Base-by-base conservation (phyloP, 2,113 vertebrate species). In the Burhinus bistriatus region DNA sequence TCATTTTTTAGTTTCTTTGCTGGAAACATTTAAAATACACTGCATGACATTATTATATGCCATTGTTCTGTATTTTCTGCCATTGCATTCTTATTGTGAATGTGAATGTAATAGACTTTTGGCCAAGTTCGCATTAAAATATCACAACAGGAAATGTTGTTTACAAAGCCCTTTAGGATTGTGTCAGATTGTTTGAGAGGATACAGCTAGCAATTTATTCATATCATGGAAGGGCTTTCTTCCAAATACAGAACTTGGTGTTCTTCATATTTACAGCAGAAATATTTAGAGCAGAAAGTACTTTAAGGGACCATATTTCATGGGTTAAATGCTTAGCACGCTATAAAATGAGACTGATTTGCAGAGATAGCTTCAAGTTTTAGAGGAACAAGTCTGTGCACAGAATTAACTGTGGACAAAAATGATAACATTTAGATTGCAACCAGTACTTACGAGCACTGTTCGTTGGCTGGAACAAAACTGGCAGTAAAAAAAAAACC, bases 401-500 rank as follows among this genome's bases (percentile, higher is more conserved):
- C 13, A 15, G 65, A 95, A 87, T 87, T 83, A 95, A 73, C 71
- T 83, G 22, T 21, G 71, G 78, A 77, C 78, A 93, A 91, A 94
- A 95, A 93, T 87, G 36, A 94, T 82, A 95, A 94, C 73, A 86
- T 96, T 96, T 90, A 94, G 89, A 95, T 61, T 91, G 62, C n/a
- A 93, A 69, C 77, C 83, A 95, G 94, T 62, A 85, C 82, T 94
- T 78, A 64, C 0, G 1, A 95, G 61, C 59, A 84, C 70, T 79
- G 25, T 76, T 90, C 6, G 11, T 64, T 91, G 87, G 57, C 70
- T 94, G 78, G 62, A 93, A 83, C 5, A 30, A 95, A 95, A 94
- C 62, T 40, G 54, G 45, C 87, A 87, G 62, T 61, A 87, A 93
- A 95, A 90, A 76, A 76, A 40, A 1, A 0, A 2, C 12, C n/a